Base-by-base conservation (phyloP, 1,140 invertebrate species). In the Euwallacea fornicatus region DNA sequence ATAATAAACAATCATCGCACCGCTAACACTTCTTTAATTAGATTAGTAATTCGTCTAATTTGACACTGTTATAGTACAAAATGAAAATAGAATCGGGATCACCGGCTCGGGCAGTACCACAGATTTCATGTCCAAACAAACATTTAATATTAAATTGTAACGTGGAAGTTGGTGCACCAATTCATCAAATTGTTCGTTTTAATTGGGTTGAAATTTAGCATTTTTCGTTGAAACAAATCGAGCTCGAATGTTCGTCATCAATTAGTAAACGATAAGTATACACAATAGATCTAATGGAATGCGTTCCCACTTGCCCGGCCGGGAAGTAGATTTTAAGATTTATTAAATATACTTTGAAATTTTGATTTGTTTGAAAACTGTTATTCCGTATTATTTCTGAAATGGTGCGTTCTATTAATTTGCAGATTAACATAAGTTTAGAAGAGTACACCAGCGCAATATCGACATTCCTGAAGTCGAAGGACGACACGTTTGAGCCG, bases 351-450 rank as follows among this genome's bases (percentile, higher is more conserved):
- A 7, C 7, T 59, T 15, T 59, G 13, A 15, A 59, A 4, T 33
- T 59, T 15, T 59, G n/a, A 15, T 16, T 10, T 15, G 21, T 13
- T 13, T 15, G 21, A 59, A 21, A 6, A 59, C 6, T 33, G 6
- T 7, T 15, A 59, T 15, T 59, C 10, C 13, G 56, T 59, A 15
- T 59, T 16, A 15, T 59, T 16, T 62, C 21, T 65, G 16, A 62
- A n/a, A 0, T 58, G 42, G 58, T 7, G 8, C 21, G 21, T 64
- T 69, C 4, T 61, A 11, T 70, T 70, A 47, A 3, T 33, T 71
- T 71, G 42, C 76, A 80, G 79, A 77, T 79, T 56, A 80, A 80
- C 70, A 77, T 80, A 21, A 80, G 79, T 67, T 74, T 79, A 72
- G 74, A 79, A 53, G 79, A 80, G 65, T 80, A 80, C 62, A 75